Evolutionary conservation across 2,113 vertebrate species (phyloP).

Genomic region (Arvicanthis niloticus): DNA sequence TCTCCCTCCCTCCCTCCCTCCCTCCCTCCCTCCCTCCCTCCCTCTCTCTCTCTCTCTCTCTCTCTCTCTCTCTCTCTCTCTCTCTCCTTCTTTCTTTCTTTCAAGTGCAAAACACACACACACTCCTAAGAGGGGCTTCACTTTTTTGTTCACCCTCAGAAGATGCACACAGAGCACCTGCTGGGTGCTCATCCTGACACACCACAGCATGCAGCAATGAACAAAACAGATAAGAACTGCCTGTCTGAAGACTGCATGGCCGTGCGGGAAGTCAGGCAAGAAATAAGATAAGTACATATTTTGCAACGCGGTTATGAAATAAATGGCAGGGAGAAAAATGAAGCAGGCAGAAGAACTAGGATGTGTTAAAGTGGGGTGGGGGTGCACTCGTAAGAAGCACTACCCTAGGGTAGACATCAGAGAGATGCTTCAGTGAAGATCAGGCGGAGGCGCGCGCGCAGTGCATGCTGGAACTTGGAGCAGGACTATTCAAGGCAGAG

Average conservation of each 20-base stretch:
- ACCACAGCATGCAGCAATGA: not conserved
- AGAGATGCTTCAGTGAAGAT: not conserved
- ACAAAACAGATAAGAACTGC: not conserved
- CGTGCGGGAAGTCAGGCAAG: not conserved
- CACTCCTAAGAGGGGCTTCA: not conserved
- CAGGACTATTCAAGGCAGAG: not conserved
- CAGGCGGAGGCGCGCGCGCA: fast-evolving
- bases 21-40: fast-evolving
- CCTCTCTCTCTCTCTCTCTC: fast-evolving
- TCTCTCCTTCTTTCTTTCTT: not conserved
- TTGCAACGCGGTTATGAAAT: not conserved
- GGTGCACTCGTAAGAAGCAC: not conserved
- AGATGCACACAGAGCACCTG: not conserved
- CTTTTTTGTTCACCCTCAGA: not conserved
- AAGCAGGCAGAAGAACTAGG: not conserved
- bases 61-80: too few relatives aligned
- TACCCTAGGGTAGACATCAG: not conserved
- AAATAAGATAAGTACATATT: not conserved
- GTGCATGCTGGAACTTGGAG: not conserved
- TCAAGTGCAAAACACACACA: not conserved
- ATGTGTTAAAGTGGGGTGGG: not conserved
- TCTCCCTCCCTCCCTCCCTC: too few relatives aligned
- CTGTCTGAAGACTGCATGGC: not conserved
- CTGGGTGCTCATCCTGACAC: too few relatives aligned
- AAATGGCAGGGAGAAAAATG: not conserved